phyloP scores from a whole-genome alignment of 2,113 vertebrate species.

The Strix uralensis region DNA sequence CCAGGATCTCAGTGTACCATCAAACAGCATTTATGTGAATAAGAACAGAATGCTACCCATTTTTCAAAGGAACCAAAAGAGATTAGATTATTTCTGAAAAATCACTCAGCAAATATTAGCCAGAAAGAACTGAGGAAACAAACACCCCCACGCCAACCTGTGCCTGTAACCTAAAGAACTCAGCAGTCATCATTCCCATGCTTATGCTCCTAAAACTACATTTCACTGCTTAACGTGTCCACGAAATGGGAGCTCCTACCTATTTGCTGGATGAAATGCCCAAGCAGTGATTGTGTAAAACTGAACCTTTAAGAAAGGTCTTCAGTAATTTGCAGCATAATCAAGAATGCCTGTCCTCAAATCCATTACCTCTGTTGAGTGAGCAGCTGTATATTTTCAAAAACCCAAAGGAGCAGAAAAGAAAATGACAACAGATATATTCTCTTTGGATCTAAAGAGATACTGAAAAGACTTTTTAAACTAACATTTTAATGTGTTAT shows the following conservation, averaged over 20 bases:
- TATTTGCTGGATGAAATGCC: neutral
- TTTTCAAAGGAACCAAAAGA: neutral
- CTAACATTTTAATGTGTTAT: neutral
- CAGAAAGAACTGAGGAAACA: neutral
- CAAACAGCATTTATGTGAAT: neutral
- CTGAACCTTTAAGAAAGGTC: neutral
- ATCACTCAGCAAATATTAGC: neutral
- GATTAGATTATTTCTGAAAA: neutral
- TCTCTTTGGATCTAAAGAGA: constrained; percentile 1
- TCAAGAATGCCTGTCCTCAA: neutral
- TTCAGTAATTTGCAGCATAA: neutral
- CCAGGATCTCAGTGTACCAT: neutral
- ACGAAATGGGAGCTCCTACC: neutral
- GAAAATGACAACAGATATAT: neutral
- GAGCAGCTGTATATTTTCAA: neutral
- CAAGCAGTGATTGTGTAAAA: neutral
- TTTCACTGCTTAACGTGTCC: fast-evolving
- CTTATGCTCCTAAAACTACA: neutral
- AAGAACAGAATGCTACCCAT: neutral
- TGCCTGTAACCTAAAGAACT: neutral
- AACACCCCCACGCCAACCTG: neutral
- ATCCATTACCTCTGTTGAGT: neutral
- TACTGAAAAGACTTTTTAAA: neutral
- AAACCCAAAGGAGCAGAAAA: neutral
- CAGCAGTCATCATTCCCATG: neutral